Evolutionary conservation across 2,797 vertebrate genomes (phyloP).

Genomic region (Pangasius sanitwongsei): DNA sequence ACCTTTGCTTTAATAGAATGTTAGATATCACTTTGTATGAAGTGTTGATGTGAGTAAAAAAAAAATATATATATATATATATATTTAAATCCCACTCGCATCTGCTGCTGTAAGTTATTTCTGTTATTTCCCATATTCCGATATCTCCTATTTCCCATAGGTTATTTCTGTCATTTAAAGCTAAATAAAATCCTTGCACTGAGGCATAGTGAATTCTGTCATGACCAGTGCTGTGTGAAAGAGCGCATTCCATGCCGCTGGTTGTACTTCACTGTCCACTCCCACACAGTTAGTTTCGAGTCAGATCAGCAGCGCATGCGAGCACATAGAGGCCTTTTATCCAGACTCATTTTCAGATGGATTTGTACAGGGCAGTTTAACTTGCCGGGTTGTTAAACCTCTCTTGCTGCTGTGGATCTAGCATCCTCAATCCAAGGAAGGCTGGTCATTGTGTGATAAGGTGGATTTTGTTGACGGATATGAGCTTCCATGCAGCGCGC

Average conservation of each 20-base stretch:
- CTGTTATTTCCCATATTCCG: too few relatives aligned
- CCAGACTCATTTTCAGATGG: neutral
- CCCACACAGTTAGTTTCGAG: neutral
- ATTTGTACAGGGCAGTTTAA: constrained; percentile 5
- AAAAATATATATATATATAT: too few relatives aligned
- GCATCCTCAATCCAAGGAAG: too few relatives aligned
- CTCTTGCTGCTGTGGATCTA: neutral
- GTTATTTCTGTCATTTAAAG: neutral
- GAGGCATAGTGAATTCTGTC: neutral
- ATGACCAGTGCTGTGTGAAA: neutral
- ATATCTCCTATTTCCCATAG: neutral
- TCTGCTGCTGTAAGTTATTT: neutral
- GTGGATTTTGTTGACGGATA: neutral
- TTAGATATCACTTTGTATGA: neutral
- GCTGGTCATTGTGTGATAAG: neutral
- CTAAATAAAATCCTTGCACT: neutral
- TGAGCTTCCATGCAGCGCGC: neutral
- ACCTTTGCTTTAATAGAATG: neutral
- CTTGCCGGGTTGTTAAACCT: neutral
- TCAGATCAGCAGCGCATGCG: neutral
- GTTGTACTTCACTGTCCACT: neutral
- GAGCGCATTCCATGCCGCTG: neutral
- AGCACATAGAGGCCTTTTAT: neutral
- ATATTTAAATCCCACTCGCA: neutral
- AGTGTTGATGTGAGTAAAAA: neutral